Evolutionary conservation across 2,888 invertebrate genomes (phyloP).

Genomic region (Gortyna flavago): DNA sequence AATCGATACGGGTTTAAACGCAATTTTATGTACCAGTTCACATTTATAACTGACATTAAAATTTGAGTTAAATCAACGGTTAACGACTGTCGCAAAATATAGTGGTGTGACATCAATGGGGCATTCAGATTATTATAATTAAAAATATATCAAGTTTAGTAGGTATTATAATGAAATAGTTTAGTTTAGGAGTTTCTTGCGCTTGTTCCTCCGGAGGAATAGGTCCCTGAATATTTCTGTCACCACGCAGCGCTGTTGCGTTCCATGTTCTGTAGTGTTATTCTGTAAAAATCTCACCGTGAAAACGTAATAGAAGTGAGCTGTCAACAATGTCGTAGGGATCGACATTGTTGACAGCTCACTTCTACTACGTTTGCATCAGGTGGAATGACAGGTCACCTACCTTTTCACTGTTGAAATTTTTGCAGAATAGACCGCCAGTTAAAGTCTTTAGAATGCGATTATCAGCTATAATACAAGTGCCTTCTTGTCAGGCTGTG

Average conservation of each 20-base stretch:
- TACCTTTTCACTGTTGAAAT: no score
- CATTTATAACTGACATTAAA: constrained; percentile 66
- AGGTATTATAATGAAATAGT: not conserved
- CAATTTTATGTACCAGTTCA: constrained; percentile 73
- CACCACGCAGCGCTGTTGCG: not conserved
- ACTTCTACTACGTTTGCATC: no score
- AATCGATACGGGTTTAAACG: constrained; percentile 65
- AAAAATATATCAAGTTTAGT: not conserved
- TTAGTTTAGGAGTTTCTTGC: not conserved
- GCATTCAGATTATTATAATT: constrained; percentile 3
- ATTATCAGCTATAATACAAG: not conserved
- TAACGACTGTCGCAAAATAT: constrained; percentile 71
- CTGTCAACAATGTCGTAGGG: no score
- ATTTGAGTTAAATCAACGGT: constrained; percentile 71
- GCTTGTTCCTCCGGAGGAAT: not conserved
- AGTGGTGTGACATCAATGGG: constrained; percentile 17
- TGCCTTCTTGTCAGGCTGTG: not conserved
- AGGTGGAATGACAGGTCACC: no score
- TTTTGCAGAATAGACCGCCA: no score
- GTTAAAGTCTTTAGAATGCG: not conserved
- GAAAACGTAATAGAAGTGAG: no score
- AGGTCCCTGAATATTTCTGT: not conserved
- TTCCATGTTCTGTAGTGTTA: not conserved
- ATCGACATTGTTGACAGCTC: no score
- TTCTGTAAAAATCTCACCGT: no score